Evolutionary conservation across 2,113 vertebrate species (phyloP).

Genomic region (Crotalus tigris): DNA sequence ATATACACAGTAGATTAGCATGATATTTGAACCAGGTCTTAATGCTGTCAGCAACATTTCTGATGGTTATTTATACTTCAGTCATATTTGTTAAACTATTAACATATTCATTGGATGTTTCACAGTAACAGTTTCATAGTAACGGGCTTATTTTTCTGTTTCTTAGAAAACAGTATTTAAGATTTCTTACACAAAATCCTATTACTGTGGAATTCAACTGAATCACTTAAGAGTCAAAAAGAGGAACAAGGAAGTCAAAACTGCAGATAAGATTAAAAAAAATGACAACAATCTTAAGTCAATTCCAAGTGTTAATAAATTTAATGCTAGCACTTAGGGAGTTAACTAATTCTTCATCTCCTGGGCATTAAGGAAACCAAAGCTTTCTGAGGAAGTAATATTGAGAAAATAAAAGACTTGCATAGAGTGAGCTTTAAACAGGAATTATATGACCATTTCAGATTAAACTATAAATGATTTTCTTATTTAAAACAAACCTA

Average conservation of each 20-base stretch:
- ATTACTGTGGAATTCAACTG: slow-evolving; percentile 22
- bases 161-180: not conserved
- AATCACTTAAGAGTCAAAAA: not conserved
- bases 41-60: not conserved
- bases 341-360: slow-evolving; percentile 17
- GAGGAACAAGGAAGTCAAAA: slow-evolving; percentile 27
- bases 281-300: slow-evolving; percentile 34
- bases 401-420: not conserved
- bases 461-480: not conserved
- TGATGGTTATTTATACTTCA: not conserved
- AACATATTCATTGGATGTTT: not conserved
- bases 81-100: not conserved
- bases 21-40: not conserved
- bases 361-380: not conserved
- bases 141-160: not conserved
- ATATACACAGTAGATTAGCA: not conserved
- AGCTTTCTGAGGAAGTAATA: not conserved
- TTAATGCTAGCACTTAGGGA: not conserved
- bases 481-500: not conserved
- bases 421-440: not conserved
- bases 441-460: not conserved
- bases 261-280: slow-evolving; percentile 24
- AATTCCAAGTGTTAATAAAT: slow-evolving; percentile 16
- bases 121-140: not conserved
- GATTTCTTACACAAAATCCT: not conserved